Evolutionary conservation across 2,797 vertebrate genomes (phyloP).

Genomic region (Syngnathus rostellatus): DNA sequence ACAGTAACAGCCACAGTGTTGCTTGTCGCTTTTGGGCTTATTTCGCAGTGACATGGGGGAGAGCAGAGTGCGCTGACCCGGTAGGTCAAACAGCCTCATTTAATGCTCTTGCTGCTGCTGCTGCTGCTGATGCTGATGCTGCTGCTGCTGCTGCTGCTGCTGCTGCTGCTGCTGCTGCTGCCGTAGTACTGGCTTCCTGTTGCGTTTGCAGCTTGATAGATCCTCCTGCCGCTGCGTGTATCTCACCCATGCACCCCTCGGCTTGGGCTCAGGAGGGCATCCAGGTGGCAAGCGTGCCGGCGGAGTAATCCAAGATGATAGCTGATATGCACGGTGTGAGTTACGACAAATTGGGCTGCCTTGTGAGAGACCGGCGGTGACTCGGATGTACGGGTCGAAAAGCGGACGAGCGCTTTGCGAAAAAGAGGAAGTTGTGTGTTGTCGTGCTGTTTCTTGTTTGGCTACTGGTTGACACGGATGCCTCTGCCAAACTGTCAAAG

Average conservation of each 20-base stretch:
- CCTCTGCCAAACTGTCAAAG: not conserved
- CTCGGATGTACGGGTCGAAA: slow-evolving; percentile 23
- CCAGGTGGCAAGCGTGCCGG: slow-evolving; percentile 59
- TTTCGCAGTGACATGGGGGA: slow-evolving; percentile 19
- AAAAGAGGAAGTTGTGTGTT: slow-evolving; percentile 59
- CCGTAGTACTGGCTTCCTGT: not conserved
- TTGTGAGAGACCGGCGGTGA: not conserved
- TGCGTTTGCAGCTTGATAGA: slow-evolving; percentile 3
- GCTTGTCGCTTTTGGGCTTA: slow-evolving; percentile 6
- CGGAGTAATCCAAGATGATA: slow-evolving; percentile 62
- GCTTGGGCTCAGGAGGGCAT: slow-evolving; percentile 17
- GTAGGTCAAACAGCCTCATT: slow-evolving; percentile 40
- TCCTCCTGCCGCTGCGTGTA: slow-evolving; percentile 8
- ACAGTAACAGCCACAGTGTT: slow-evolving; percentile 17
- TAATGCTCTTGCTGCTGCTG: slow-evolving; percentile 1
- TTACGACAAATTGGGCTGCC: slow-evolving; percentile 22
- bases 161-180: too few species aligned
- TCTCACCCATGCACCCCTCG: slow-evolving; percentile 7
- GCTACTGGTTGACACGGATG: slow-evolving; percentile 5
- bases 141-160: too few species aligned
- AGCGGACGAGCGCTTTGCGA: not conserved
- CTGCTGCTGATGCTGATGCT: too few species aligned
- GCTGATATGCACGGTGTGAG: slow-evolving; percentile 51
- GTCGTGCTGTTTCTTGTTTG: slow-evolving; percentile 39
- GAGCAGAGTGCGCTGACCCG: slow-evolving; percentile 30